Base-by-base conservation (phyloP, 1,140 invertebrate species). In the Drosophila varians region DNA sequence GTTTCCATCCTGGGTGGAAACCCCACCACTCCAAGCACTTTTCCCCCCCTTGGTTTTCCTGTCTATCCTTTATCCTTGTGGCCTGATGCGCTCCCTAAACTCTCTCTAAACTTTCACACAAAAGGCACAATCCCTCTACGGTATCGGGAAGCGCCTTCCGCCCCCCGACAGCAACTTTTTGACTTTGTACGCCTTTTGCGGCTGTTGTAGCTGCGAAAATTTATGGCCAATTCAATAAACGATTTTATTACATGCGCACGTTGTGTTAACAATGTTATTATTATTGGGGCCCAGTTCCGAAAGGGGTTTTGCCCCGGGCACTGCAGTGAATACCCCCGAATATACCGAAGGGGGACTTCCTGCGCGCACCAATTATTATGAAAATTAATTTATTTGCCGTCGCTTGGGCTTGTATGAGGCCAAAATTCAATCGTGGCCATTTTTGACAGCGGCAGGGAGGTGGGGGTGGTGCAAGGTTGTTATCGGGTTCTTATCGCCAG, bases 211-310 rank as follows among this genome's bases (percentile, higher is more conserved):
- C 65, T 74, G 56, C 74, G 72, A 76, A 73, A 89, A 86, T 89
- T 89, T 89, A 86, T 89, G 74, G 80, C 74, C 86, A 89, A 89
- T 89, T 89, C 86, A 89, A 89, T 89, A 87, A 89, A 89, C 86
- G 87, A 89, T 89, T 89, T 89, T 89, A 89, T 89, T 89, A 89
- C 87, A 89, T 74, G 80, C 69, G 77, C 86, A 82, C 80, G 77
- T 87, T 89, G 70, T 86, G 77, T 80, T 89, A 82, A 75, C 80
- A 87, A 86, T 84, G 80, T 87, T 87, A 89, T 89, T 89, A 87
- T 87, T 87, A 84, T 84, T 86, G 82, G 77, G 75, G 79, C 75
- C 53, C 77, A 25, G 65, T 54, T 77, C 74, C 65, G 56, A 62
- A 79, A 79, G 48, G 56, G 65, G 54, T 52, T 43, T 14, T 4